A percentile compares a stretch with the other conserved stretches of the same genome.
Conservation (phyloP, 2,797 vertebrate genomes). For the Bufotes viridis region DNA sequence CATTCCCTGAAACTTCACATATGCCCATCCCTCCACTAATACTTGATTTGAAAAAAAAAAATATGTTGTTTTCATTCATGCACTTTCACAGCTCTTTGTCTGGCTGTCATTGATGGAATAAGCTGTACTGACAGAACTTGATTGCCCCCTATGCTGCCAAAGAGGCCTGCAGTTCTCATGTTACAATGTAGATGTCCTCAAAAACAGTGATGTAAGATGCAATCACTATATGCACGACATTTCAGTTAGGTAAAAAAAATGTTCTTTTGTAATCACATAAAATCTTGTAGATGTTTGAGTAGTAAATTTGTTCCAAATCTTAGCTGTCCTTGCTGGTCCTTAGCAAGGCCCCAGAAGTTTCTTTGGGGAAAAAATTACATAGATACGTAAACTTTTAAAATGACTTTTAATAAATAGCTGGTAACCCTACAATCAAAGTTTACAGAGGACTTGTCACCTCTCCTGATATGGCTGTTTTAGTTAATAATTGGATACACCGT, state of each 20-base stretch:
- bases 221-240: slow-evolving; percentile 4
- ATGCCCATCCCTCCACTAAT: slow-evolving; percentile 53
- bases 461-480: too few species aligned
- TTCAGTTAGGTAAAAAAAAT: neutral
- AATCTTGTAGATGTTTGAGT: neutral
- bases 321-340: neutral
- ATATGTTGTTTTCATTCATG: slow-evolving; percentile 36
- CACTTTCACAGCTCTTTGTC: slow-evolving; percentile 51
- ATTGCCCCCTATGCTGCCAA: slow-evolving; percentile 2
- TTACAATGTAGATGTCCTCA: slow-evolving; percentile 7
- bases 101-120: slow-evolving; percentile 29
- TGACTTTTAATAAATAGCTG: neutral
- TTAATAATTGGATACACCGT: too few species aligned
- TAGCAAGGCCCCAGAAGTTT: neutral
- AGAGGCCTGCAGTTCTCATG: neutral
- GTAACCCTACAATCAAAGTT: neutral
- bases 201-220: neutral
- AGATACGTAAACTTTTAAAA: neutral
- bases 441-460: neutral
- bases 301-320: neutral
- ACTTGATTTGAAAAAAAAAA: slow-evolving; percentile 49
- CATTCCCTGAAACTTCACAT: slow-evolving; percentile 19
- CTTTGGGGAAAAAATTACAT: neutral
- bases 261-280: neutral
- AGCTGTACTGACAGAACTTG: slow-evolving; percentile 36